Evolutionary conservation across 2,113 vertebrate species (phyloP).

Genomic region (Phalacrocorax carbo): DNA sequence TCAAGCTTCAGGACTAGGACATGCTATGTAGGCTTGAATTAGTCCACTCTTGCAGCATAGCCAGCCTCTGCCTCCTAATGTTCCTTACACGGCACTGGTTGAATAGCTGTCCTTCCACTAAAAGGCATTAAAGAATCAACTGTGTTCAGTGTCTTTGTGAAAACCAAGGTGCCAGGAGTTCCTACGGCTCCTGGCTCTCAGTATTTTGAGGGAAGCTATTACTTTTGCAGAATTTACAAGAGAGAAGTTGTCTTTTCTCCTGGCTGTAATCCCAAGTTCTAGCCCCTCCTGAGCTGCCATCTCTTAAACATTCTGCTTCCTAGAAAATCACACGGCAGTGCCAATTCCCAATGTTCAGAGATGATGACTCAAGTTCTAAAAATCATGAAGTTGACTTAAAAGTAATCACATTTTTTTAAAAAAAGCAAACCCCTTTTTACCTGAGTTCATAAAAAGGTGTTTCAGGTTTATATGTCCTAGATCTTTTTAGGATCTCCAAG

Average conservation of each 20-base stretch:
- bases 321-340: constrained; percentile 8
- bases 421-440: background rate
- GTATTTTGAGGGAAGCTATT: background rate
- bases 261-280: background rate
- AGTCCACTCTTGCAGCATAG: background rate
- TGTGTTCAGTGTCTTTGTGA: background rate
- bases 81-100: background rate
- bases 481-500: background rate
- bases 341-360: background rate
- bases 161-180: background rate
- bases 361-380: background rate
- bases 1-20: background rate
- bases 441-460: background rate
- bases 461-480: background rate
- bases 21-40: background rate
- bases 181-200: background rate
- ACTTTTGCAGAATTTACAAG: background rate
- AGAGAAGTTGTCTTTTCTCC: constrained; percentile 2
- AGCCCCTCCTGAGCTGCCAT: background rate
- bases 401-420: background rate
- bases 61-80: background rate
- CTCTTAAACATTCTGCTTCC: background rate
- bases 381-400: background rate
- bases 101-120: background rate
- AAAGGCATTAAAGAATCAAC: background rate